Percentiles rank a stretch among this genome's conserved stretches.
phyloP scores from a whole-genome alignment of 2,888 invertebrate species.

The Colostygia pectinataria region DNA sequence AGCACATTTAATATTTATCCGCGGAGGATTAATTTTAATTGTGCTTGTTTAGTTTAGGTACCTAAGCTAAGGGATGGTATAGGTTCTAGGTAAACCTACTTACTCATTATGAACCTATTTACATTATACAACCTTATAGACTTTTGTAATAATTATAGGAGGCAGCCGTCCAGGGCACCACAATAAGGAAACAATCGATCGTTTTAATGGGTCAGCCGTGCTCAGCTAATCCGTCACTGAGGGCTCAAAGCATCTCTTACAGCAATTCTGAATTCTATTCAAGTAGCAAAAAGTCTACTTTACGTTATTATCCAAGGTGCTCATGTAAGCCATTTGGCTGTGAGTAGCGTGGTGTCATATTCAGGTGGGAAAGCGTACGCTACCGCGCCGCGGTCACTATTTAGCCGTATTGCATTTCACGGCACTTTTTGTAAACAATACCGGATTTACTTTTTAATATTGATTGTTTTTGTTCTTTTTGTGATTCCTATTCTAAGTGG shows the following conservation, averaged over 20 bases:
- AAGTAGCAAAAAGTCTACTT: constrained; percentile 50
- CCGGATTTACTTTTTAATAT: constrained; percentile 56
- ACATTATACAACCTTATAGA: constrained; percentile 43
- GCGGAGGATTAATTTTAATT: too few relatives aligned
- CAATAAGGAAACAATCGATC: constrained; percentile 82
- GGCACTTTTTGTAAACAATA: constrained; percentile 70
- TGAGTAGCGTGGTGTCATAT: constrained; percentile 69
- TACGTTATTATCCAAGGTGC: constrained; percentile 39
- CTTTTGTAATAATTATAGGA: constrained; percentile 66
- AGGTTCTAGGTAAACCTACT: too few relatives aligned
- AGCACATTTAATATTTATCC: too few relatives aligned
- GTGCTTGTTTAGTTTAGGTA: too few relatives aligned
- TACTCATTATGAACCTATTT: background rate
- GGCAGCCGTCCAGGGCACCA: constrained; percentile 57
- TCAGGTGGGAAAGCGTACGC: constrained; percentile 81
- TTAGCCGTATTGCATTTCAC: constrained; percentile 75
- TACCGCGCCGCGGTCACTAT: constrained; percentile 78
- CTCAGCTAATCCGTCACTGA: constrained; percentile 74
- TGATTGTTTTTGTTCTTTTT: constrained; percentile 42
- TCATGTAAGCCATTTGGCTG: constrained; percentile 58
- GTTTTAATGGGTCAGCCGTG: constrained; percentile 81
- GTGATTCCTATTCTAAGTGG: constrained; percentile 20
- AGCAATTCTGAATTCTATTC: constrained; percentile 65
- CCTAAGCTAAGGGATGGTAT: too few relatives aligned
- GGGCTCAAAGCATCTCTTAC: constrained; percentile 52